A percentile compares a stretch with the other conserved stretches of the same genome.
These are phyloP conservation scores for Hypotaenidia philippensis DNA, from an alignment of 2,797 vertebrate genomes.

Conservation along the genomic window DNA sequence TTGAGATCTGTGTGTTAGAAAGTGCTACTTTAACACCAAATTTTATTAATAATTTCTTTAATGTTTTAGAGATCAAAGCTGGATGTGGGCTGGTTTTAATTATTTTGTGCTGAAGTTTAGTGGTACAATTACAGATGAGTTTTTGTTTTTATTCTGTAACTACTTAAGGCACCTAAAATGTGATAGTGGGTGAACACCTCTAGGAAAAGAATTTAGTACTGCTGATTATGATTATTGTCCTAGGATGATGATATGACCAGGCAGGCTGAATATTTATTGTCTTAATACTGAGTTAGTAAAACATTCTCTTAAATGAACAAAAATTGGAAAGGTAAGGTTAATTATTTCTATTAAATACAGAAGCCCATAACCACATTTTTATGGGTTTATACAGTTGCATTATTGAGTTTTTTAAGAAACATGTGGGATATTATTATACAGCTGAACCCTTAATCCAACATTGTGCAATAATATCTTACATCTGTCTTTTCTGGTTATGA, in stretches of 20 bases:
- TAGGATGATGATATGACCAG: not conserved
- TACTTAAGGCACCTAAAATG: not conserved
- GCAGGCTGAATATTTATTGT: not conserved
- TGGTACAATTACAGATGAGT: not conserved
- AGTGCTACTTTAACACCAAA: not conserved
- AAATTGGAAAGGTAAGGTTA: not conserved
- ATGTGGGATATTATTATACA: not conserved
- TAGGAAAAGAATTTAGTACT: not conserved
- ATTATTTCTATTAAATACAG: slow-evolving; percentile 12
- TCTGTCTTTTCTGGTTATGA: not conserved
- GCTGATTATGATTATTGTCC: not conserved
- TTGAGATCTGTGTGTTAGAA: not conserved
- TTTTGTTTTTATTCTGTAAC: not conserved
- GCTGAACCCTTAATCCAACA: not conserved
- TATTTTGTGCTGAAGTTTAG: not conserved
- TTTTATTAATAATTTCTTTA: not conserved
- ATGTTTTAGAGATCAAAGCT: not conserved
- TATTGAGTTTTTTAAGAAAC: not conserved
- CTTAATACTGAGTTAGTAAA: not conserved
- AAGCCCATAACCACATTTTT: not conserved
- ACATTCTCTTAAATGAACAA: not conserved
- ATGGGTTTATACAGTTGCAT: not conserved
- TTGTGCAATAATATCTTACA: not conserved
- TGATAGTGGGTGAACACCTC: not conserved
- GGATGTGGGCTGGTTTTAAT: not conserved